Base-by-base conservation (phyloP, 2,888 invertebrate species). In the Sabatieria punctata region DNA sequence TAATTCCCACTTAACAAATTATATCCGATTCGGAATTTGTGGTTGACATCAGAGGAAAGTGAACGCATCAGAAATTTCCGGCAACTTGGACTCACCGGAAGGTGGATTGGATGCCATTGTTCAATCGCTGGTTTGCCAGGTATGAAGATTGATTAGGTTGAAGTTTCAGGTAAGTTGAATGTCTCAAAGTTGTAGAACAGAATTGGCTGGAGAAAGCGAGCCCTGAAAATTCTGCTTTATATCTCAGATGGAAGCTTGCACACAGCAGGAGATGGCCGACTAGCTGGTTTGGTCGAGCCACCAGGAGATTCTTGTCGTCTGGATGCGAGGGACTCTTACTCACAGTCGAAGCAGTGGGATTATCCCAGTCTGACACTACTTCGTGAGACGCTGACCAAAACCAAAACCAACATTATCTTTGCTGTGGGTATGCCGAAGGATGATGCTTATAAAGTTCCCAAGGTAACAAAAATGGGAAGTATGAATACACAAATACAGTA, bases 51-150 rank as follows among this genome's bases (percentile, higher is more conserved):
- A 57, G 57, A 57, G 58, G 4, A 57, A 65, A 49, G 88, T 89
- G 44, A 76, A 77, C 47, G 71, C 74, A 50, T 82, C 91, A 0
- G 77, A 80, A 47, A 85, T 95, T 24, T 93, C 93, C 3, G 93
- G 93, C 50, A 97, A 97, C 71, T 71, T 93, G 65, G 95, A 95
- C 71, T 88, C 88, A 0, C 97, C 97, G 0, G 97, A 97, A 69
- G 97, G 97, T 39, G 95, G 97, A 8, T 93, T 99, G 67, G 97
- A 99, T 72, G 97, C 95, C 25, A 85, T 97, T 54, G 93, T 99
- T 86, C 97, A 97, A 71, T 89, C 93, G 0, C 81, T 97, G 39
- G 88, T 86, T 19, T 75, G 74, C 58, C 61, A 68, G 57, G 71
- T 71, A 60, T n/a, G n/a, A n/a, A n/a, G n/a, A n/a, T n/a, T n/a